These are phyloP conservation scores for Agriotes lineatus DNA, from an alignment of 2,888 invertebrate genomes.

Conservation along the genomic window DNA sequence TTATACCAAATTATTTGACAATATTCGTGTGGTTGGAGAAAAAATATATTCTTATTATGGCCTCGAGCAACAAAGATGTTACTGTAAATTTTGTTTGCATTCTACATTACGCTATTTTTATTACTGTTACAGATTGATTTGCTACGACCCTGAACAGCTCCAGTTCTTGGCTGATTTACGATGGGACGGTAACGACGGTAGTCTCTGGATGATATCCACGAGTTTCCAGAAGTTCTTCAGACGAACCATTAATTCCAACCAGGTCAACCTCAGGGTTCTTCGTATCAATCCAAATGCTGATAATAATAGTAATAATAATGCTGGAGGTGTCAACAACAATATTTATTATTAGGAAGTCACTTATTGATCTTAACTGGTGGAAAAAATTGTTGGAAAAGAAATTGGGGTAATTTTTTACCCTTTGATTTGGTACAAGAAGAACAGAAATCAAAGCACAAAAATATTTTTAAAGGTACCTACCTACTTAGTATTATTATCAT, in stretches of 20 bases:
- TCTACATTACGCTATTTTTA: too few relatives aligned
- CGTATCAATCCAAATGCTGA: conserved; percentile 69
- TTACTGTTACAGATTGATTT: conserved; percentile 71
- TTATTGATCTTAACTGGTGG: not conserved
- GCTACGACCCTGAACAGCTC: conserved; percentile 77
- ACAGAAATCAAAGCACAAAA: too few relatives aligned
- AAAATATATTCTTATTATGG: too few relatives aligned
- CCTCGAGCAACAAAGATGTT: too few relatives aligned
- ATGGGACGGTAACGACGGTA: conserved; percentile 76
- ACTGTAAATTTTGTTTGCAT: too few relatives aligned
- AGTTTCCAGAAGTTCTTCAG: conserved; percentile 86
- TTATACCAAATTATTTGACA: too few relatives aligned
- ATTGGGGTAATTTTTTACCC: too few relatives aligned
- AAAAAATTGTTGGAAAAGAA: not conserved
- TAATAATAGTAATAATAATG: conserved; percentile 41
- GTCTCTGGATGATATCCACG: conserved; percentile 80
- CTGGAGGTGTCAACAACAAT: not conserved
- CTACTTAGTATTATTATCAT: too few relatives aligned
- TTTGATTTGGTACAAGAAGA: too few relatives aligned
- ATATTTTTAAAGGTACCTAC: too few relatives aligned
- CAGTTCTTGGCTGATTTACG: conserved; percentile 85
- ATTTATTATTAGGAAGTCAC: not conserved
- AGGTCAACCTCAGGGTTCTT: conserved; percentile 81
- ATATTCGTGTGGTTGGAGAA: too few relatives aligned
- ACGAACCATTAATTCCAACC: conserved; percentile 74